These are phyloP conservation scores for Musca vetustissima DNA, from an alignment of 1,140 invertebrate species.

Conservation along the genomic window DNA sequence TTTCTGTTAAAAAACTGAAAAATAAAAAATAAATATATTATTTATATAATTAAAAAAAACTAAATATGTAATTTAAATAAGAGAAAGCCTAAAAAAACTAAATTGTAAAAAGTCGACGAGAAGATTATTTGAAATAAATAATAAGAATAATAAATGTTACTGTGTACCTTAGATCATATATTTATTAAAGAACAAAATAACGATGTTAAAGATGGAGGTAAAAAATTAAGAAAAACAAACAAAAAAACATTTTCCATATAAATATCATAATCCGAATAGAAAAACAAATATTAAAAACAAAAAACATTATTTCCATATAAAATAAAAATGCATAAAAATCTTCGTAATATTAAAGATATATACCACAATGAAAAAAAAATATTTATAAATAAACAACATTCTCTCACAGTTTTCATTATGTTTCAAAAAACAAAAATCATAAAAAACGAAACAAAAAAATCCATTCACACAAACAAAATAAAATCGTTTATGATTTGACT, in stretches of 20 bases:
- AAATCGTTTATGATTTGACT: constrained; percentile 55
- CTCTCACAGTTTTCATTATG: constrained; percentile 16
- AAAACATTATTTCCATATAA: neutral
- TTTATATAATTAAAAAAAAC: neutral
- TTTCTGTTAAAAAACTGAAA: neutral
- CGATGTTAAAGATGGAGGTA: constrained; percentile 20
- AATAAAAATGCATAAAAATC: neutral
- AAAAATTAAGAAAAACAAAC: constrained; percentile 27
- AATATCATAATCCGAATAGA: neutral
- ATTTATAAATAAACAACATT: neutral
- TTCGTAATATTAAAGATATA: neutral
- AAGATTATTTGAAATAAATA: neutral
- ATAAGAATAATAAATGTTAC: constrained; percentile 20
- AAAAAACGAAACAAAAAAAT: constrained; percentile 46
- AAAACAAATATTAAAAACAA: neutral
- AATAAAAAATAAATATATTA: neutral
- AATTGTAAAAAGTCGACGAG: too few species aligned
- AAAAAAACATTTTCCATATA: constrained; percentile 21
- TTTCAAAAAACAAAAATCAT: constrained; percentile 27
- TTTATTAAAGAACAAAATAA: constrained; percentile 14
- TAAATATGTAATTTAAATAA: constrained; percentile 6
- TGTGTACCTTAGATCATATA: constrained; percentile 23
- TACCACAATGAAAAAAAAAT: neutral
- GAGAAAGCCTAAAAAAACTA: neutral
- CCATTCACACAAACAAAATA: constrained; percentile 55